These are phyloP conservation scores for Ooceraea biroi DNA, from an alignment of 1,140 invertebrate genomes.

Conservation along the genomic window DNA sequence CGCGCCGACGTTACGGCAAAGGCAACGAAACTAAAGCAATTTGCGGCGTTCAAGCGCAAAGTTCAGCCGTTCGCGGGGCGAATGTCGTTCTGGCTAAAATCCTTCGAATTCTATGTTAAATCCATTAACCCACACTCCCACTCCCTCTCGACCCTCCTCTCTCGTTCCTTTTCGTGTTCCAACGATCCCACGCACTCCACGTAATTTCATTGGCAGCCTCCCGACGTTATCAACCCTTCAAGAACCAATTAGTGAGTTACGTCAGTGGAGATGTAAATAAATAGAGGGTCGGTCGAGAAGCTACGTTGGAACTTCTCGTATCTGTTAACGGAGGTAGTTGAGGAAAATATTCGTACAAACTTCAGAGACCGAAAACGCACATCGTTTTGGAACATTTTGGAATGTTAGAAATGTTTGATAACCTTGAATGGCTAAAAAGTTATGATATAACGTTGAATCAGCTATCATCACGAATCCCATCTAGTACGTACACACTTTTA, in stretches of 20 bases:
- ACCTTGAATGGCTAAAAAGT: not conserved
- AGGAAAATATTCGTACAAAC: not conserved
- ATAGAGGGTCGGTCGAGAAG: too few relatives aligned
- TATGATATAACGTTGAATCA: not conserved
- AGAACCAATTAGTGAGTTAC: not conserved
- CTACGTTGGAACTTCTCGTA: not conserved
- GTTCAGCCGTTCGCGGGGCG: conserved; percentile 45
- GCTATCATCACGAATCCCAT: not conserved
- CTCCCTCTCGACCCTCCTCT: not conserved
- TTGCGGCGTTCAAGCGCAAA: conserved; percentile 56
- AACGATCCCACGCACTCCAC: not conserved
- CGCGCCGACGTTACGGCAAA: conserved; percentile 42
- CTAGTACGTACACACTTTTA: not conserved
- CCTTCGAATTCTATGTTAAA: conserved; percentile 53
- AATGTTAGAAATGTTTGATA: not conserved
- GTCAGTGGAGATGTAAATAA: not conserved
- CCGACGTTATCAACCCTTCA: not conserved
- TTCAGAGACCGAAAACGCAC: not conserved
- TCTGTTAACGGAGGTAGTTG: not conserved
- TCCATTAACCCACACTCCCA: conserved; percentile 20
- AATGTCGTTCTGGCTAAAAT: conserved; percentile 37
- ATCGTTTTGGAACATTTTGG: not conserved
- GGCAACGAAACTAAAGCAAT: conserved; percentile 60
- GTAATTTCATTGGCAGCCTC: conserved; percentile 20
- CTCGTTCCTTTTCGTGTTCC: not conserved